Evolutionary conservation across 2,888 invertebrate species (phyloP).

Genomic region (Criorhina ranunculi): DNA sequence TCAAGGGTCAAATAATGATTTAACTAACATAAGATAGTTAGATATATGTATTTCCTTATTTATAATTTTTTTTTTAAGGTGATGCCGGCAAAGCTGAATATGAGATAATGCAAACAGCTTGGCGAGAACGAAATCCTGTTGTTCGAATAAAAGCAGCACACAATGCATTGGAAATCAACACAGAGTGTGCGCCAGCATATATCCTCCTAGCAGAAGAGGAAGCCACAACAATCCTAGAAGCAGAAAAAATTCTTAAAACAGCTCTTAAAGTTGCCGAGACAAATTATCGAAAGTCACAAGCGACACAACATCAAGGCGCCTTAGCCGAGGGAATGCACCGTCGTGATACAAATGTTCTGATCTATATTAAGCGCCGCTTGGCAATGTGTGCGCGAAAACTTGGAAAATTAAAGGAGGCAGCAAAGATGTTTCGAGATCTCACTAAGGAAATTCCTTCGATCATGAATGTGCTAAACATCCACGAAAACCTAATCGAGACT

Average conservation of each 20-base stretch:
- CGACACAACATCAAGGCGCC: slow-evolving; percentile 90
- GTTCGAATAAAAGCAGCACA: slow-evolving; percentile 96
- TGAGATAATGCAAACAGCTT: slow-evolving; percentile 98
- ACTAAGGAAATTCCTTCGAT: slow-evolving; percentile 98
- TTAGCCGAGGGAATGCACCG: slow-evolving; percentile 91
- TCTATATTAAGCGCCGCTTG: slow-evolving; percentile 95
- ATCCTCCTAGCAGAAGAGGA: slow-evolving; percentile 98
- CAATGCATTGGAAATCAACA: slow-evolving; percentile 93
- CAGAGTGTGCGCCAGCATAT: slow-evolving; percentile 97
- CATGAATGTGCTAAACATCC: slow-evolving; percentile 96
- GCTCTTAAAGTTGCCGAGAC: slow-evolving; percentile 93
- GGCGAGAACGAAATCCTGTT: slow-evolving; percentile 96
- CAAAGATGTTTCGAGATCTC: slow-evolving; percentile 98
- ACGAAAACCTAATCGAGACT: slow-evolving; percentile 98
- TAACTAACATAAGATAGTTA: no score
- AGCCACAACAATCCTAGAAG: slow-evolving; percentile 95
- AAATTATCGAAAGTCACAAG: slow-evolving; percentile 91
- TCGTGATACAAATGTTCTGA: slow-evolving; percentile 96
- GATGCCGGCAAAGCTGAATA: slow-evolving; percentile 95
- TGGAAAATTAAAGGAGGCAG: slow-evolving; percentile 96
- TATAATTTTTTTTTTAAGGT: slow-evolving; percentile 79
- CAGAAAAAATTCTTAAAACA: slow-evolving; percentile 92
- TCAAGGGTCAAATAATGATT: no score
- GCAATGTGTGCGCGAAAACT: slow-evolving; percentile 99
- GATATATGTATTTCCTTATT: no score